Conservation (phyloP, 2,888 invertebrate genomes). For the Ichneumoninae sp. region DNA sequence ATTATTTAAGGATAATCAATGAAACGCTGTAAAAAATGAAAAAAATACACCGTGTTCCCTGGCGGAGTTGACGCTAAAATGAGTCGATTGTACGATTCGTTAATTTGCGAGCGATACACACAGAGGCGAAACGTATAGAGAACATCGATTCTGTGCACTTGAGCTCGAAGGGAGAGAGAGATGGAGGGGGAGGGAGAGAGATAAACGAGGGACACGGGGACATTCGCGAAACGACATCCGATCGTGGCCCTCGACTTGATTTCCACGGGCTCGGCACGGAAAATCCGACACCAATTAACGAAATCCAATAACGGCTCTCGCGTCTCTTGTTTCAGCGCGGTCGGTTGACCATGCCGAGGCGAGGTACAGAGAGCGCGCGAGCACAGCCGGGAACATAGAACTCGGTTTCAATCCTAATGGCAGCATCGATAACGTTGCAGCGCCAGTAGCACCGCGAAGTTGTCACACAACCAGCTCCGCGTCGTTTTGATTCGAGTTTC, state of each 20-base stretch:
- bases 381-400: conserved; percentile 5
- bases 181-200: neutral
- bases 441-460: conserved; percentile 36
- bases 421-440: conserved; percentile 58
- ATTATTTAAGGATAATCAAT: conserved; percentile 6
- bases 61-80: conserved; percentile 45
- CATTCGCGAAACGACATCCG: conserved; percentile 57
- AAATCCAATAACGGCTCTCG: conserved; percentile 64
- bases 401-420: conserved; percentile 53
- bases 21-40: neutral
- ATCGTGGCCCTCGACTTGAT: conserved; percentile 63
- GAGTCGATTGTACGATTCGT: conserved; percentile 47
- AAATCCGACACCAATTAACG: conserved; percentile 66
- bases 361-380: conserved; percentile 10
- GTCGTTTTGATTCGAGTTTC: conserved; percentile 49
- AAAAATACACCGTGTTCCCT: neutral
- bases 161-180: conserved; percentile 4
- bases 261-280: conserved; percentile 57
- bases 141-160: conserved; percentile 48
- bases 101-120: conserved; percentile 43
- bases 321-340: conserved; percentile 60
- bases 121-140: conserved; percentile 15
- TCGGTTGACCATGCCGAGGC: conserved; percentile 53
- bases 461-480: conserved; percentile 49
- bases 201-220: conserved; percentile 58